Percentiles rank a stretch among this genome's conserved stretches.
Conservation (phyloP, 2,888 invertebrate genomes). For the Chrysolina americana region DNA sequence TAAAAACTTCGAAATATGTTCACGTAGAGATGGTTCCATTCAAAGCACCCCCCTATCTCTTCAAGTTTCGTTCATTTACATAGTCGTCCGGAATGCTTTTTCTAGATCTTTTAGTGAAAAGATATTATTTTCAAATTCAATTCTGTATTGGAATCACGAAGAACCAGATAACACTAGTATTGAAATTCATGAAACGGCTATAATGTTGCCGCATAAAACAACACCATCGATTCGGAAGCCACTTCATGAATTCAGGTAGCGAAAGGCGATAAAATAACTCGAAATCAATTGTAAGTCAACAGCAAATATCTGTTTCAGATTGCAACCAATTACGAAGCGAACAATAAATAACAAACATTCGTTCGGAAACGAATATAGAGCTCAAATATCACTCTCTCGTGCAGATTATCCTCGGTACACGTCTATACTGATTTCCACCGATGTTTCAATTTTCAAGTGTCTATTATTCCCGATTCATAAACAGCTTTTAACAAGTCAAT, state of each 20-base stretch:
- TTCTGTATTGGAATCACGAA: too few relatives aligned
- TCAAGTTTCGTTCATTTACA: too few relatives aligned
- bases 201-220: neutral
- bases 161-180: neutral
- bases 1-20: too few relatives aligned
- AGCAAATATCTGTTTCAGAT: slow-evolving; percentile 64
- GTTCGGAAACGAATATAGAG: slow-evolving; percentile 39
- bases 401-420: slow-evolving; percentile 18
- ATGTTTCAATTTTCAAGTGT: slow-evolving; percentile 66
- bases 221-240: neutral
- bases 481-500: slow-evolving; percentile 66
- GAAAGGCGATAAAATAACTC: slow-evolving; percentile 57
- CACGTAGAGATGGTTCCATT: too few relatives aligned
- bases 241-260: slow-evolving; percentile 39
- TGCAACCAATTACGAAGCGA: slow-evolving; percentile 57
- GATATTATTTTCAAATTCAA: too few relatives aligned
- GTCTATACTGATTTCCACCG: slow-evolving; percentile 54
- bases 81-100: too few relatives aligned
- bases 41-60: too few relatives aligned
- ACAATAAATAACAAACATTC: slow-evolving; percentile 65
- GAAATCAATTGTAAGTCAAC: slow-evolving; percentile 60
- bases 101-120: too few relatives aligned
- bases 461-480: slow-evolving; percentile 63
- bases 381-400: slow-evolving; percentile 15
- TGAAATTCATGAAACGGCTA: neutral